phyloP scores from a whole-genome alignment of 35 echinoderm and acorn worm genomes.

The Amphiura filiformis region DNA sequence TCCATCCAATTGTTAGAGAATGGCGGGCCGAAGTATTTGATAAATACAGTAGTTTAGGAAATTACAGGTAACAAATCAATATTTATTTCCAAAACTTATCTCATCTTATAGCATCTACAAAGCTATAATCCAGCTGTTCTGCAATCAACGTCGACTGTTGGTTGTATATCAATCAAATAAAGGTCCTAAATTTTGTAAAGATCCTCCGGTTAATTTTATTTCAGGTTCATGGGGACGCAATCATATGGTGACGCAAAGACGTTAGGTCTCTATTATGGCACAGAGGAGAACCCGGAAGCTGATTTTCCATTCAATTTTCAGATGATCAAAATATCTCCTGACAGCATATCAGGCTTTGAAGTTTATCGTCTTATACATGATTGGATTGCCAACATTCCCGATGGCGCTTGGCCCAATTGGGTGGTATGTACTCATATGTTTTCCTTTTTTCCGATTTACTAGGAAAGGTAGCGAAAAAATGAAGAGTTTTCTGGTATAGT shows the following conservation, averaged over 20 bases:
- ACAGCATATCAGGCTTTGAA: constrained; percentile 32
- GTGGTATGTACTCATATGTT: constrained; percentile 66
- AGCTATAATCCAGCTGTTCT: no score
- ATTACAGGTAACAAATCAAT: not conserved
- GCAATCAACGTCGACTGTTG: no score
- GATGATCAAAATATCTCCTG: constrained; percentile 38
- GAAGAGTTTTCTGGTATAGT: no score
- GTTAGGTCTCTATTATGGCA: constrained; percentile 60
- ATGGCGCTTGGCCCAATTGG: constrained; percentile 65
- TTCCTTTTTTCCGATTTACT: no score
- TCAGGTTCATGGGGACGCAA: constrained; percentile 81
- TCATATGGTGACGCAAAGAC: constrained; percentile 46
- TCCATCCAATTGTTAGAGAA: not conserved
- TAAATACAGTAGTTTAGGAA: not conserved
- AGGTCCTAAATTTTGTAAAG: no score
- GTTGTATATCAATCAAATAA: no score
- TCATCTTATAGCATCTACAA: no score
- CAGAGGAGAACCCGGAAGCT: constrained; percentile 62
- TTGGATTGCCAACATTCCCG: not conserved
- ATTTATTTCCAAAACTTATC: no score
- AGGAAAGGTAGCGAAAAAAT: no score
- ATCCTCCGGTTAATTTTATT: no score
- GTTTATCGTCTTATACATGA: constrained; percentile 48
- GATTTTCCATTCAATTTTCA: constrained; percentile 87
- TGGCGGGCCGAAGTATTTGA: not conserved